phyloP scores from a whole-genome alignment of 2,888 invertebrate genomes.

The Phanerotoma sp. region DNA sequence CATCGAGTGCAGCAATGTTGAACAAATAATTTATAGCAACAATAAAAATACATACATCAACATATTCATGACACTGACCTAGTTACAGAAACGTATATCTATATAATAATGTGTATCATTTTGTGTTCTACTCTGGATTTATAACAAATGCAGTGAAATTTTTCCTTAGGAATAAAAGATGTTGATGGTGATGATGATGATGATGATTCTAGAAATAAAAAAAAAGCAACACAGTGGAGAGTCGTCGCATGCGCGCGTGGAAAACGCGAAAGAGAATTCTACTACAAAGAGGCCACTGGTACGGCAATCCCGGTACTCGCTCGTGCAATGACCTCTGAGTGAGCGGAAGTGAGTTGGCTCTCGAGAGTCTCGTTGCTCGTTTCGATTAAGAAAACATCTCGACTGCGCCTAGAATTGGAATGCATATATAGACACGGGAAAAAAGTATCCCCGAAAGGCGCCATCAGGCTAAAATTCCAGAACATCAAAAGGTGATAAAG shows the following conservation, averaged over 20 bases:
- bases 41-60: no score
- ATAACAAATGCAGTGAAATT: slow-evolving; percentile 4
- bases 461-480: no score
- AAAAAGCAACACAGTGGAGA: slow-evolving; percentile 4
- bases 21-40: slow-evolving; percentile 1
- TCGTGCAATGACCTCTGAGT: slow-evolving; percentile 38
- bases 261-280: slow-evolving; percentile 22
- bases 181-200: no score
- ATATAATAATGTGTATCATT: no score
- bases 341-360: slow-evolving; percentile 34
- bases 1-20: slow-evolving; percentile 3
- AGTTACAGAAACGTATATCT: no score
- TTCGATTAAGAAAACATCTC: slow-evolving; percentile 18
- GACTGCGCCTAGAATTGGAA: slow-evolving; percentile 14
- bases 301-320: slow-evolving; percentile 31
- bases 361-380: slow-evolving; percentile 11
- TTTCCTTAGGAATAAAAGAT: slow-evolving; percentile 6
- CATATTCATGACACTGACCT: neutral
- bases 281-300: slow-evolving; percentile 28
- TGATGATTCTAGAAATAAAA: slow-evolving; percentile 2
- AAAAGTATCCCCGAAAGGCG: no score
- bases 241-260: slow-evolving; percentile 3
- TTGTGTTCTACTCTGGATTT: no score
- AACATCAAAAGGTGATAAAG: no score
- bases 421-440: neutral